phyloP scores from a whole-genome alignment of 2,888 invertebrate species.

The Aleiodes alternator region DNA sequence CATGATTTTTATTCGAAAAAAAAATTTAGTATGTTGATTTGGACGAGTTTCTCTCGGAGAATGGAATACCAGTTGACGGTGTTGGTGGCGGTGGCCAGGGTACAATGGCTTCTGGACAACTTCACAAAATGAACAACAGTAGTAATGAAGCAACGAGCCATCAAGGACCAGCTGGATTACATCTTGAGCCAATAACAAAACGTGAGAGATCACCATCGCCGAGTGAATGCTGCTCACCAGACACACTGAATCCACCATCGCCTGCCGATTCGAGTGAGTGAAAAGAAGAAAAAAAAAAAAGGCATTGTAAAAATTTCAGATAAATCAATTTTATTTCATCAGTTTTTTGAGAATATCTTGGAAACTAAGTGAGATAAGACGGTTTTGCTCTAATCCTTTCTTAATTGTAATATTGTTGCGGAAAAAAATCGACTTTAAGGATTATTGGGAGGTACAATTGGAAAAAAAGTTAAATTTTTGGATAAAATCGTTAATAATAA shows the following conservation, averaged over 20 bases:
- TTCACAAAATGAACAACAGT: constrained; percentile 72
- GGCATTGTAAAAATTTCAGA: neutral
- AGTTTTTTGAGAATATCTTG: too few relatives aligned
- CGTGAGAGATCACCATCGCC: constrained; percentile 92
- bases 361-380: too few relatives aligned
- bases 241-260: constrained; percentile 91
- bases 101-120: constrained; percentile 70
- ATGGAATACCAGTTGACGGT: constrained; percentile 92
- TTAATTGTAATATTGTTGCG: too few relatives aligned
- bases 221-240: constrained; percentile 92
- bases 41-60: constrained; percentile 97
- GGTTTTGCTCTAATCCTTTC: too few relatives aligned
- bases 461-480: too few relatives aligned
- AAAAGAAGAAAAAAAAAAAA: neutral
- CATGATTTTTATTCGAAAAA: neutral
- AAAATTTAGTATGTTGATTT: constrained; percentile 92
- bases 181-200: constrained; percentile 85
- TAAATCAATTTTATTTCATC: too few relatives aligned
- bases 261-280: constrained; percentile 93
- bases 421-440: too few relatives aligned
- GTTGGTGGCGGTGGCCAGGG: constrained; percentile 78
- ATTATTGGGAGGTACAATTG: too few relatives aligned
- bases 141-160: constrained; percentile 74
- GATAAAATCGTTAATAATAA: too few relatives aligned
- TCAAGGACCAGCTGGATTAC: constrained; percentile 81